A percentile compares a stretch with the other conserved stretches of the same genome.
Conservation (phyloP, 1,140 invertebrate species). For the Acyrthosiphon pisum region DNA sequence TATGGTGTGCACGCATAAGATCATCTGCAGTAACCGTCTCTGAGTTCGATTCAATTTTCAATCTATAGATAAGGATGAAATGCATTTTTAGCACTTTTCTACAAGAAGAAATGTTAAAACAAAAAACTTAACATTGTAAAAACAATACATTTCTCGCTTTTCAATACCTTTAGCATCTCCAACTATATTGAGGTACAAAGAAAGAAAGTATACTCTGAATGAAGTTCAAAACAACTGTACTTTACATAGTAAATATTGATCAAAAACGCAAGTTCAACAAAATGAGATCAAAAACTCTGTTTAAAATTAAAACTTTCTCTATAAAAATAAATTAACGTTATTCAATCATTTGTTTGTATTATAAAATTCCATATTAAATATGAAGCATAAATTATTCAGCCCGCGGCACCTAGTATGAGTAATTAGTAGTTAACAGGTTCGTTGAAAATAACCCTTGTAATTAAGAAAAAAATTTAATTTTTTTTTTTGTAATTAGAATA, state of each 20-base stretch:
- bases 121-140: background rate
- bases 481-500: background rate
- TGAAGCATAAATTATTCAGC: too few species aligned
- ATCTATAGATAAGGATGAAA: background rate
- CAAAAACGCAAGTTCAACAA: background rate
- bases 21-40: too few species aligned
- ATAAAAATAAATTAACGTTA: background rate
- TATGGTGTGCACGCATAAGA: too few species aligned
- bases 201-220: background rate
- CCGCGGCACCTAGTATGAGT: background rate
- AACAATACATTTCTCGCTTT: background rate
- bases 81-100: too few species aligned
- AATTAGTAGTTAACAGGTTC: background rate
- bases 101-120: background rate
- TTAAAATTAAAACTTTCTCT: background rate
- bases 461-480: background rate
- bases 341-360: background rate
- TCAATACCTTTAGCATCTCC: background rate
- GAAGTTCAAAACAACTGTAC: background rate
- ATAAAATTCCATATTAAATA: background rate
- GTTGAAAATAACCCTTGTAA: background rate
- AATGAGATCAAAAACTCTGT: background rate
- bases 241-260: background rate
- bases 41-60: background rate
- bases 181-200: background rate